Evolutionary conservation across 2,113 vertebrate genomes (phyloP).

Genomic region (Zosterops lateralis): DNA sequence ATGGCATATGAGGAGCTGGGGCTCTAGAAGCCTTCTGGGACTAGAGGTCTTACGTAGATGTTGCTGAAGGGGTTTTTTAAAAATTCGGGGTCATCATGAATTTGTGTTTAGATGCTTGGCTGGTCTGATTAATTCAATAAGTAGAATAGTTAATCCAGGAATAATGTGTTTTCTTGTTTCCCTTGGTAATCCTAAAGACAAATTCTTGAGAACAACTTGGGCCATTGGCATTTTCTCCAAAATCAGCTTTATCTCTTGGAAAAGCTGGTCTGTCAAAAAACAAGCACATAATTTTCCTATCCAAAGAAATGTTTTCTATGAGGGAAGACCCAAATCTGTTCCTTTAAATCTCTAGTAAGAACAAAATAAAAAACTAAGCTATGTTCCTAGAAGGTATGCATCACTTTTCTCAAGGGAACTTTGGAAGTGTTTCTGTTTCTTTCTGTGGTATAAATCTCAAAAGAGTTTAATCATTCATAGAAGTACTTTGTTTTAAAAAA

Average conservation of each 20-base stretch:
- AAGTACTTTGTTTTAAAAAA: not conserved
- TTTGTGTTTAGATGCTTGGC: not conserved
- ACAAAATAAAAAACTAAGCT: not conserved
- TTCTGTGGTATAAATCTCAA: not conserved
- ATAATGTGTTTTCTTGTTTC: not conserved
- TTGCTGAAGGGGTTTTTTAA: not conserved
- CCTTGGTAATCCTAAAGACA: not conserved
- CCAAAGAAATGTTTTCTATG: not conserved
- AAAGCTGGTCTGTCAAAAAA: not conserved
- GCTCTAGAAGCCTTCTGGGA: not conserved
- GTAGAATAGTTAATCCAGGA: not conserved
- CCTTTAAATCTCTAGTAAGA: slow-evolving; percentile 14
- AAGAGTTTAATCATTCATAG: slow-evolving; percentile 2
- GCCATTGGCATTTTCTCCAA: not conserved
- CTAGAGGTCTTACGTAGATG: not conserved
- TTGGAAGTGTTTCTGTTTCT: not conserved
- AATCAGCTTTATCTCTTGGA: not conserved
- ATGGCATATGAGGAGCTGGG: not conserved
- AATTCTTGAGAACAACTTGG: not conserved
- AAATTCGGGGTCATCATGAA: not conserved
- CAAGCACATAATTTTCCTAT: not conserved
- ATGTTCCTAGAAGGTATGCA: not conserved
- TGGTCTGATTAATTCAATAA: not conserved
- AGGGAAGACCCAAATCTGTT: slow-evolving; percentile 15
- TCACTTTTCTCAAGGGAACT: not conserved